A percentile compares a stretch with the other conserved stretches of the same genome.
Conservation (phyloP, 2,888 invertebrate genomes). For the Drosophila nr. medialis region DNA sequence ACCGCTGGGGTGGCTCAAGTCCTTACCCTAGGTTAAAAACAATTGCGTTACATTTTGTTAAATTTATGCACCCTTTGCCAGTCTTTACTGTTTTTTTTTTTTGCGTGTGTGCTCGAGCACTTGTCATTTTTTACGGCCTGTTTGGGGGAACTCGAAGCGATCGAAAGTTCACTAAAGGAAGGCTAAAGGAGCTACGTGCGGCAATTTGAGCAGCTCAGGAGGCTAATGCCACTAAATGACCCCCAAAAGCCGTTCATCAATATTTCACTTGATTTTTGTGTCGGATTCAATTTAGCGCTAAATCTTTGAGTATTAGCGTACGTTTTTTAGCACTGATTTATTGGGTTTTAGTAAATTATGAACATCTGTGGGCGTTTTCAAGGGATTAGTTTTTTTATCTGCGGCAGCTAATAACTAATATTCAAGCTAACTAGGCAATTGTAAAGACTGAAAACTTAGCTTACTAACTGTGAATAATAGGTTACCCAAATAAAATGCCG, state of each 20-base stretch:
- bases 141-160: conserved; percentile 17
- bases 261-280: conserved; percentile 75
- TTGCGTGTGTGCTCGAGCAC: conserved; percentile 44
- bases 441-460: background rate
- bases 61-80: conserved; percentile 77
- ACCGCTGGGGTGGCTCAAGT: conserved; percentile 45
- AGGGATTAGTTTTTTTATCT: conserved; percentile 11
- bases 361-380: conserved; percentile 33
- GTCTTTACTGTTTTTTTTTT: conserved; percentile 4
- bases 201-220: conserved; percentile 64
- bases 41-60: conserved; percentile 76
- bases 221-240: conserved; percentile 73
- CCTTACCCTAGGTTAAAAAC: conserved; percentile 64
- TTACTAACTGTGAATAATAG: background rate
- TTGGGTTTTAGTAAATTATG: conserved; percentile 14
- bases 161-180: conserved; percentile 40
- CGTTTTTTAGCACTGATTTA: conserved; percentile 52
- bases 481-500: background rate
- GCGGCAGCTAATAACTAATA: background rate
- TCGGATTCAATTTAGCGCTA: conserved; percentile 67
- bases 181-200: conserved; percentile 42
- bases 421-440: background rate
- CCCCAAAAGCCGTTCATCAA: conserved; percentile 66
- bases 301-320: conserved; percentile 40
- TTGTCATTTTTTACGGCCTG: conserved; percentile 69